Conservation (phyloP, 2,797 vertebrate species). For the Pipistrellus nathusii region DNA sequence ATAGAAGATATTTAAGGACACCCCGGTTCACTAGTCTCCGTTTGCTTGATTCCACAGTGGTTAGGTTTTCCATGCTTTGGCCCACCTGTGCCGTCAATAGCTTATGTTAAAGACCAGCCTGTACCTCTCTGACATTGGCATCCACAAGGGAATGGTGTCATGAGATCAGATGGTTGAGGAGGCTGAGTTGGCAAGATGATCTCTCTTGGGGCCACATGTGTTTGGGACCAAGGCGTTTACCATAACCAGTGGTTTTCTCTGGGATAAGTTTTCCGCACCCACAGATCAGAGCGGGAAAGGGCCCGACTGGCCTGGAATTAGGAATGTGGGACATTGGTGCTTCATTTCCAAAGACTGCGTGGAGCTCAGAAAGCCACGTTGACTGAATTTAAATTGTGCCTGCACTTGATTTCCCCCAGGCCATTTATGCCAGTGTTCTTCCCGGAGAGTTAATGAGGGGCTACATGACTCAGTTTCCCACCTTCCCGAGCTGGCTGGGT, state of each 20-base stretch:
- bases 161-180: neutral
- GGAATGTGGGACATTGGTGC: neutral
- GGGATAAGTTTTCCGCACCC: neutral
- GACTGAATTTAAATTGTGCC: neutral
- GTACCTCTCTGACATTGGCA: neutral
- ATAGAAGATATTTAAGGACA: neutral
- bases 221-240: neutral
- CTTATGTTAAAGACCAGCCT: neutral
- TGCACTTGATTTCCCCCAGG: conserved; percentile 86
- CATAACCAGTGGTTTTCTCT: neutral
- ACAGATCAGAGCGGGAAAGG: neutral
- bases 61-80: neutral
- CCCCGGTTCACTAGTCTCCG: neutral
- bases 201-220: neutral
- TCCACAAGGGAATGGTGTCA: no score
- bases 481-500: conserved; percentile 97
- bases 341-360: neutral
- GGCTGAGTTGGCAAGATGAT: neutral
- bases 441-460: conserved; percentile 98
- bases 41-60: neutral
- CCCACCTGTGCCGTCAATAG: neutral
- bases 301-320: neutral
- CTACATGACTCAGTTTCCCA: conserved; percentile 96
- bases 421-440: conserved; percentile 97
- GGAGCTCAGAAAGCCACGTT: neutral